A percentile compares a stretch with the other conserved stretches of the same genome.
Evolutionary conservation across 1,140 invertebrate species (phyloP).

Genomic region (Zaprionus tsacasi): DNA sequence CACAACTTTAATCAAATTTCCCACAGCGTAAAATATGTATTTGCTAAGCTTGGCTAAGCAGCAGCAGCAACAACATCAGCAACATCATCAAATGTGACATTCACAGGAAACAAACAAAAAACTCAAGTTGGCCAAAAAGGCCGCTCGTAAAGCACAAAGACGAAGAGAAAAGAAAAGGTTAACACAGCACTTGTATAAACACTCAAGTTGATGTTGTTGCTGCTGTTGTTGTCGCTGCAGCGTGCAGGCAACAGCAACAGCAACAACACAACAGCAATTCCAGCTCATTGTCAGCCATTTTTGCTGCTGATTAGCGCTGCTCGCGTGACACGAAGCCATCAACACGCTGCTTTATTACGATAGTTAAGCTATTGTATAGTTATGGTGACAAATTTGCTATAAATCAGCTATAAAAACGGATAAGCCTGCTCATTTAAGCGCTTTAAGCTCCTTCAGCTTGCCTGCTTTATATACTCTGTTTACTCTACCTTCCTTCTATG

Average conservation of each 20-base stretch:
- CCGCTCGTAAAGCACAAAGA: no score
- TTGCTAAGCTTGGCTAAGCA: slow-evolving; percentile 30
- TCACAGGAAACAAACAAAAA: slow-evolving; percentile 34
- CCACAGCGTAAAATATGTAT: slow-evolving; percentile 46
- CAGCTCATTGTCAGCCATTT: slow-evolving; percentile 42
- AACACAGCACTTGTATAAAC: slow-evolving; percentile 35
- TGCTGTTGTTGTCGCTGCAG: not conserved
- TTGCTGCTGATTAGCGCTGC: slow-evolving; percentile 6
- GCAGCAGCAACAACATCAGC: slow-evolving; percentile 28
- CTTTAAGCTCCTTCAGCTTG: not conserved
- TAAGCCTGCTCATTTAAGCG: not conserved
- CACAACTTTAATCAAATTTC: slow-evolving; percentile 58
- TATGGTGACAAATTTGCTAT: slow-evolving; percentile 1
- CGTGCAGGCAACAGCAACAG: not conserved
- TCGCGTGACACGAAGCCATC: slow-evolving; percentile 16
- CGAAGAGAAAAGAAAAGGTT: slow-evolving; percentile 38
- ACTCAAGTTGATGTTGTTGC: slow-evolving; percentile 17
- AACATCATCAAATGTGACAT: slow-evolving; percentile 28
- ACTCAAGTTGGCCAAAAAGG: slow-evolving; percentile 41
- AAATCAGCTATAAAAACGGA: not conserved
- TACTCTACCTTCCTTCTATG: not conserved
- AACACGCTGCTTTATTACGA: not conserved
- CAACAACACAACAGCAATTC: slow-evolving; percentile 4
- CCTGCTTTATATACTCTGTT: not conserved
- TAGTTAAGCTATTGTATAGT: slow-evolving; percentile 1